These are phyloP conservation scores for Octodon degus DNA, from an alignment of 2,113 vertebrate genomes.

Conservation along the genomic window DNA sequence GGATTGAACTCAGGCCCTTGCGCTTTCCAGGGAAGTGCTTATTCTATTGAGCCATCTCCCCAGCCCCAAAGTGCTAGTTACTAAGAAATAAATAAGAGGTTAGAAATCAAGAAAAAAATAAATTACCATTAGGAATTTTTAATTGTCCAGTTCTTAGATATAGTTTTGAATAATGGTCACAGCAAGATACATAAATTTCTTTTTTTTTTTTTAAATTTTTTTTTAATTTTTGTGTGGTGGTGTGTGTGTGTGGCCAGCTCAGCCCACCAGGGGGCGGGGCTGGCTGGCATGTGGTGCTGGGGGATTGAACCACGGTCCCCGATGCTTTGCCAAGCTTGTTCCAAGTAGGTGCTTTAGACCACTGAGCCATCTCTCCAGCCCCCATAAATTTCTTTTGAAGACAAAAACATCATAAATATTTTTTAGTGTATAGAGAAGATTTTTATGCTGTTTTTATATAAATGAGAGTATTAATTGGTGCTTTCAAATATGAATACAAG, in stretches of 20 bases:
- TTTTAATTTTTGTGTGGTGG: no score
- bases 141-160: constrained; percentile 37
- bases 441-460: background rate
- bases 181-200: background rate
- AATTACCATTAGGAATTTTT: constrained; percentile 43
- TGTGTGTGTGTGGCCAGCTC: no score
- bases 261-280: no score
- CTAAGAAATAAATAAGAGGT: constrained; percentile 51
- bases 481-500: constrained; percentile 25
- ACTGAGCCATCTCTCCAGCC: no score
- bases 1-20: no score
- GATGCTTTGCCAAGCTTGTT: no score
- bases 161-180: background rate
- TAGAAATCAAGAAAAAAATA: constrained; percentile 18
- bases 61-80: background rate
- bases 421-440: background rate
- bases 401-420: constrained; percentile 48
- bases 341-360: no score
- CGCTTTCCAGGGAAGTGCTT: no score
- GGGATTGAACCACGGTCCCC: no score
- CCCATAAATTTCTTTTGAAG: background rate
- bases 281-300: no score
- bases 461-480: background rate
- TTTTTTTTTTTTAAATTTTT: constrained; percentile 42
- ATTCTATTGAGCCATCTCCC: no score